Conservation (phyloP, 2,888 invertebrate genomes). For the Meteorus colon region DNA sequence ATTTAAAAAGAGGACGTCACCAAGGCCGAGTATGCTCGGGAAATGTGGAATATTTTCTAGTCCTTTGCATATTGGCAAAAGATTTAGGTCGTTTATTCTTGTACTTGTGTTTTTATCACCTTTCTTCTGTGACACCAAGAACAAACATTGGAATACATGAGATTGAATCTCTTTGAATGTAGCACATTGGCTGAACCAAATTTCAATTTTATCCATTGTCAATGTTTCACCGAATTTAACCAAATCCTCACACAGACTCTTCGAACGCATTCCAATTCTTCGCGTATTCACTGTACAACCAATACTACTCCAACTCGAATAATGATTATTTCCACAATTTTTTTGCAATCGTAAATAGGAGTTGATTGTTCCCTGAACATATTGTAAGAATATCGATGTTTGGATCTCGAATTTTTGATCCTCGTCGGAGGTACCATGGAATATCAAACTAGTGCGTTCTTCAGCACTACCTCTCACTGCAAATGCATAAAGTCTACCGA, state of each 20-base stretch:
- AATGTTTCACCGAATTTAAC: slow-evolving; percentile 71
- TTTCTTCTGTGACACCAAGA: slow-evolving; percentile 75
- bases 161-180: slow-evolving; percentile 74
- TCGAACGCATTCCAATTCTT: slow-evolving; percentile 76
- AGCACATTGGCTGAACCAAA: slow-evolving; percentile 74
- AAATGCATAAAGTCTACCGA: slow-evolving; percentile 68
- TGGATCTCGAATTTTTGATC: slow-evolving; percentile 66
- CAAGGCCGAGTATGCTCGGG: slow-evolving; percentile 83
- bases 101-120: slow-evolving; percentile 70
- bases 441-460: slow-evolving; percentile 65
- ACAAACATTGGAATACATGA: slow-evolving; percentile 76
- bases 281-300: slow-evolving; percentile 78
- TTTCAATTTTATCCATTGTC: slow-evolving; percentile 71
- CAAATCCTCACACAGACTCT: slow-evolving; percentile 76
- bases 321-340: slow-evolving; percentile 75
- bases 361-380: slow-evolving; percentile 84
- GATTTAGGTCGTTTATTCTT: slow-evolving; percentile 73
- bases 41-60: slow-evolving; percentile 84
- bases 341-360: slow-evolving; percentile 83
- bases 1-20: slow-evolving; percentile 88
- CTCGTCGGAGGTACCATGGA: slow-evolving; percentile 67
- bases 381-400: slow-evolving; percentile 74
- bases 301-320: slow-evolving; percentile 77
- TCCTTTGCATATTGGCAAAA: slow-evolving; percentile 77
- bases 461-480: slow-evolving; percentile 68